Evolutionary conservation across 2,888 invertebrate genomes (phyloP), one percentile per base, ranked within the genome.

Genomic region (Oxycera nigricornis): DNA sequence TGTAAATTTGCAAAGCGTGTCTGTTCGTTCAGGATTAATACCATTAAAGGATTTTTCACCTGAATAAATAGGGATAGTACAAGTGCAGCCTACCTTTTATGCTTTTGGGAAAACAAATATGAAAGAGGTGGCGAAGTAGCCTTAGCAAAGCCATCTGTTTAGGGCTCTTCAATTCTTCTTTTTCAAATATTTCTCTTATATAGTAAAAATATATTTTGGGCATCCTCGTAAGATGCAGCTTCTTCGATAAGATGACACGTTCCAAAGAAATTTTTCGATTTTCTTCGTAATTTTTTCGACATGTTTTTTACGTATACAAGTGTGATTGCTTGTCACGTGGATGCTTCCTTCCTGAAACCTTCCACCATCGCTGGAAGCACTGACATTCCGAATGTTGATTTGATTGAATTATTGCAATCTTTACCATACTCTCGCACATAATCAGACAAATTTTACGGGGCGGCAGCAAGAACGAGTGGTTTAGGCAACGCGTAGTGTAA

Each of bases 341-440:
- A 35, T 35, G n/a, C 35, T 46, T 46, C 14, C 46, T n/a, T 46
- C 46, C 11, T 7, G 35, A 7, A 35, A 35, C n/a, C n/a, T 14
- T 11, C 14, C 17, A 7, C 35, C 35, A 35, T 7, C 11, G 17
- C 46, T 46, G n/a, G 2, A 46, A n/a, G 17, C 65, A 30, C 70
- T 70, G 55, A 55, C 52, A 35, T 55, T 20, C 14, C 11, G 70
- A 70, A 70, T 70, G 70, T 31, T 70, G 70, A 70, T 70, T 70
- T 70, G 70, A 70, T 70, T 70, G 55, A 70, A 70, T 70, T 70
- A 70, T 70, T 70, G 55, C 70, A 52, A 70, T 52, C 55, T 35
- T 20, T 70, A 52, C 55, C 31, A 14, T 46, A 14, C 14, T n/a
- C 46, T 3, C 46, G 17, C 17, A 46, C 46, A 46, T 46, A 46